Base-by-base conservation (phyloP, 2,113 vertebrate genomes). In the Heliornis fulica region DNA sequence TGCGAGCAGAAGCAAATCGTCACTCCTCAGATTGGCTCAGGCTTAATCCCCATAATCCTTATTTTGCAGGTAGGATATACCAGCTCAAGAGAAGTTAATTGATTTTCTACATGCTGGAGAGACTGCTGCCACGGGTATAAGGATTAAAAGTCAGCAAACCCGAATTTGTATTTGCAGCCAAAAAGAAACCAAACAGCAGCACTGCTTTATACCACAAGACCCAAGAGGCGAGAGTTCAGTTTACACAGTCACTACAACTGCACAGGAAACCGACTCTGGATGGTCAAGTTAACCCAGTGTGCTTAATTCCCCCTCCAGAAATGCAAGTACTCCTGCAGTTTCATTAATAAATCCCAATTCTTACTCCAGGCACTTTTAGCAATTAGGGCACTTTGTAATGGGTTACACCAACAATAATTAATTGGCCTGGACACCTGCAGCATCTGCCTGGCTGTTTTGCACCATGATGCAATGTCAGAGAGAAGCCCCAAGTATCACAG, bases 321-420 rank as follows among this genome's bases (percentile, higher is more conserved):
- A 51, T 2, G 4, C 3, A 9, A 63, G 50, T 40, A 66, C 59
- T 77, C 80, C 76, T 46, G 83, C 8, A 74, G 85, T 83, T 93
- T 94, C 91, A 92, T 92, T 94, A 94, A 95, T 92, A 94, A 95
- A 96, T 75, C 68, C 50, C 59, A 83, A 81, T 83, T 87, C 76
- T 51, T 92, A 38, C 93, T 90, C 83, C 32, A 20, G 56, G 56
- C 83, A 77, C 81, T 96, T 94, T 88, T 88, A 86, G 83, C 93
- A 96, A 93, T 19, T 56, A 93, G 83, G 63, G 60, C 75, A 90
- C 54, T 34, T 56, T 70, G 90, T 74, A 93, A 90, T 22, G 56
- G 36, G 59, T 13, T 64, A 60, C 78, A 34, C 51, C 90, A 51
- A 5, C 1, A n/a, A 80, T 83, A 74, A 93, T 83, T 90, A 65